Evolutionary conservation across 2,888 invertebrate genomes (phyloP).

Genomic region (Caenorhabditis wallacei): DNA sequence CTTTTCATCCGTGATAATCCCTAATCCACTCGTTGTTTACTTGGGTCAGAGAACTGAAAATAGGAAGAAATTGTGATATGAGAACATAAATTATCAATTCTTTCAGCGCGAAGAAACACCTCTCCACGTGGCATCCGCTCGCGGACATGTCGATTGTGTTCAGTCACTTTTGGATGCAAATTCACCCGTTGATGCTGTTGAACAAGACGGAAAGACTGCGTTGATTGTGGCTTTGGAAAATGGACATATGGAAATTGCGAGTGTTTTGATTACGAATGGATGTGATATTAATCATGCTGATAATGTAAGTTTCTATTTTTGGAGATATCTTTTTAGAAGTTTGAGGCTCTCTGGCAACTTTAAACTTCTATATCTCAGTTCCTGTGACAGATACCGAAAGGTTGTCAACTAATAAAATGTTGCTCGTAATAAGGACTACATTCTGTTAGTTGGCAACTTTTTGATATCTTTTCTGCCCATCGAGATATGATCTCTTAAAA

Average conservation of each 20-base stretch:
- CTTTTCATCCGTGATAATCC: not conserved
- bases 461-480: too few species aligned
- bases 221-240: conserved; percentile 86
- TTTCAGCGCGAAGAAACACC: conserved; percentile 86
- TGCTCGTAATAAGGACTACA: too few species aligned
- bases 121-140: conserved; percentile 85
- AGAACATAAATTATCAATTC: not conserved
- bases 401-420: too few species aligned
- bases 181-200: conserved; percentile 85
- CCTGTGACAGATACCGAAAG: too few species aligned
- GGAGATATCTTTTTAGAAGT: too few species aligned
- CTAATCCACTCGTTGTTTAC: not conserved
- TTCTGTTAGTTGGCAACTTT: too few species aligned
- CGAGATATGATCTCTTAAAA: too few species aligned
- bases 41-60: not conserved
- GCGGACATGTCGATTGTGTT: conserved; percentile 86
- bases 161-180: conserved; percentile 85
- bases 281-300: conserved; percentile 86
- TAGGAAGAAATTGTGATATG: too few species aligned
- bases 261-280: conserved; percentile 87
- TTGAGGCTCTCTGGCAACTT: too few species aligned
- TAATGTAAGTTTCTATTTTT: conserved; percentile 70
- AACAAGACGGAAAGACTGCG: conserved; percentile 86
- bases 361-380: too few species aligned
- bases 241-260: conserved; percentile 85